These are phyloP conservation scores for Ginglymostoma cirratum DNA, from an alignment of 2,113 vertebrate genomes.

Conservation along the genomic window DNA sequence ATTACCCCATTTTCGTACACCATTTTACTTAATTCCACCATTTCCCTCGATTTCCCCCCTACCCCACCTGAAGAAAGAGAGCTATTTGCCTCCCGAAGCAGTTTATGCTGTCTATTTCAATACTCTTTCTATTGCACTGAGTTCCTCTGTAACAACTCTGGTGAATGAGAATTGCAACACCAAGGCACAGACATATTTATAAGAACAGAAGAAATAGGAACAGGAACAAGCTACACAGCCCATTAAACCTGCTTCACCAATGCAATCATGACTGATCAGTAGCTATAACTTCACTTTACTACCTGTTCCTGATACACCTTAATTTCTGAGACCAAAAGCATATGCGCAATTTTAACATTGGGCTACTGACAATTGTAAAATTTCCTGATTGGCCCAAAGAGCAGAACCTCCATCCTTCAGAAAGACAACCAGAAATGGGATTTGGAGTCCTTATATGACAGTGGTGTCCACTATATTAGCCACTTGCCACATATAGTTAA, in stretches of 20 bases:
- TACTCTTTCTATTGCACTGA: neutral
- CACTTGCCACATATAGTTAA: neutral
- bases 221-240: too few species aligned
- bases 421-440: neutral
- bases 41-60: neutral
- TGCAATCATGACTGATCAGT: too few species aligned
- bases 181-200: neutral
- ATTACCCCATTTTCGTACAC: neutral
- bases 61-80: neutral
- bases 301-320: too few species aligned
- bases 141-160: neutral
- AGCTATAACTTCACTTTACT: too few species aligned
- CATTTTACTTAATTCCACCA: neutral
- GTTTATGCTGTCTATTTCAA: neutral
- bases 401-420: neutral
- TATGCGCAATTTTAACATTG: too few species aligned
- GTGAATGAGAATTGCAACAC: neutral
- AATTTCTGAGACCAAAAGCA: too few species aligned
- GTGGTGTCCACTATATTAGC: neutral
- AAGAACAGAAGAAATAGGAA: too few species aligned
- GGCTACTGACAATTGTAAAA: neutral
- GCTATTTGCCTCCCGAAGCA: neutral
- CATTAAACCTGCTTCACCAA: too few species aligned
- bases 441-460: neutral
- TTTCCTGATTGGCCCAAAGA: neutral